These are phyloP conservation scores for Apamea monoglypha DNA, from an alignment of 2,888 invertebrate genomes.

Conservation along the genomic window DNA sequence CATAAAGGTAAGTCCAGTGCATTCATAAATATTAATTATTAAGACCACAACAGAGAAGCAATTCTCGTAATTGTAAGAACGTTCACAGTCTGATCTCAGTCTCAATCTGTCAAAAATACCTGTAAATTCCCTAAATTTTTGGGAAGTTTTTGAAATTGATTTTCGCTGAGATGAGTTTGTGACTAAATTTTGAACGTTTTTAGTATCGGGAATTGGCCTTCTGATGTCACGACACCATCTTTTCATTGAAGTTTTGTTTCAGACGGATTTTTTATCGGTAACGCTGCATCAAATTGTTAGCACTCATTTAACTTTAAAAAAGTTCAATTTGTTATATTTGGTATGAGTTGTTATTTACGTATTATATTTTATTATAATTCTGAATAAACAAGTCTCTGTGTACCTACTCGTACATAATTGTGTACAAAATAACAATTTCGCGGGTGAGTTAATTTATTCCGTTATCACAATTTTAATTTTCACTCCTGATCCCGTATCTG, in stretches of 20 bases:
- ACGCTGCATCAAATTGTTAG: not conserved
- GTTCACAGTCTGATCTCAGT: too few relatives aligned
- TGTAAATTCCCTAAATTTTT: too few relatives aligned
- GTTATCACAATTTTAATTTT: not conserved
- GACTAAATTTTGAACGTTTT: too few relatives aligned
- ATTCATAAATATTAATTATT: not conserved
- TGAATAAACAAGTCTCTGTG: not conserved
- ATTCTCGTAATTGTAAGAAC: too few relatives aligned
- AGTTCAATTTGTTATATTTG: not conserved
- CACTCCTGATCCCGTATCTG: not conserved
- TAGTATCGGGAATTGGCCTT: too few relatives aligned
- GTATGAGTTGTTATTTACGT: not conserved
- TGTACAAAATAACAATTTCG: not conserved
- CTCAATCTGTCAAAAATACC: too few relatives aligned
- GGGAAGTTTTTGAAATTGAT: too few relatives aligned
- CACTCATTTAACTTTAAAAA: not conserved
- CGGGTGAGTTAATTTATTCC: not conserved
- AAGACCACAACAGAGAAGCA: not conserved
- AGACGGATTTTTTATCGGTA: too few relatives aligned
- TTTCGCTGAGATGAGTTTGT: too few relatives aligned
- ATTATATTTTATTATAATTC: not conserved
- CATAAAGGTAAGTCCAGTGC: constrained; percentile 21
- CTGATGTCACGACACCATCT: not conserved
- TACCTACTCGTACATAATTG: not conserved
- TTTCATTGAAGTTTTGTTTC: not conserved